Base-by-base conservation (phyloP, 2,888 invertebrate genomes). In the Nymphalis polychloros region DNA sequence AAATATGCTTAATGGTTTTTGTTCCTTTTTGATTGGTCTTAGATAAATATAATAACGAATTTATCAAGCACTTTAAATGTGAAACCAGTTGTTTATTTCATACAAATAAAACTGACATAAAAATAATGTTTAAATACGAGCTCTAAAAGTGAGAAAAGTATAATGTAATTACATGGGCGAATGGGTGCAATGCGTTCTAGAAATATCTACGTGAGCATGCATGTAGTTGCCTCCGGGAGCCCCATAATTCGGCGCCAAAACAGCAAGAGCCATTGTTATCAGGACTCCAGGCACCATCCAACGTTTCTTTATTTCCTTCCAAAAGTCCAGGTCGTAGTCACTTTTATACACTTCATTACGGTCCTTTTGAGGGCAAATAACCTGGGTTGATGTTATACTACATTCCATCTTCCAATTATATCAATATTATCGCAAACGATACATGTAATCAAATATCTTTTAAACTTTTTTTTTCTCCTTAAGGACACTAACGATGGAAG, bases 151-250 rank as follows among this genome's bases (percentile, higher is more conserved):
- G 53, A 31, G n/a, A 31, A 31, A 55, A 55, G 8, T 55, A 52
- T 52, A 59, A 53, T 19, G 41, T 71, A 68, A 84, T 88, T 88
- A 88, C 88, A 86, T 88, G 85, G 79, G 75, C 70, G 68, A 77
- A 83, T 84, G 84, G 77, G 89, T 90, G 90, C 88, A 86, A 87
- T 86, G 88, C 84, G 71, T 83, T 88, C 87, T 88, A 88, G 75
- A 84, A 82, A 52, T 59, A 83, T 82, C 81, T 87, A 87, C 75
- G 77, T 87, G 86, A 87, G 85, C 88, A 78, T 78, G 77, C 81
- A 76, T 67, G 81, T 86, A 83, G 83, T 90, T 91, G 90, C 90
- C 91, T 92, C 89, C 89, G 64, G 84, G 81, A 70, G 88, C 88
- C 71, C 91, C 91, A 59, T 85, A 72, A 8, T 76, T 78, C 57